These are phyloP conservation scores for Brachionus paranguensis DNA, from an alignment of 1,140 invertebrate species.

Conservation along the genomic window DNA sequence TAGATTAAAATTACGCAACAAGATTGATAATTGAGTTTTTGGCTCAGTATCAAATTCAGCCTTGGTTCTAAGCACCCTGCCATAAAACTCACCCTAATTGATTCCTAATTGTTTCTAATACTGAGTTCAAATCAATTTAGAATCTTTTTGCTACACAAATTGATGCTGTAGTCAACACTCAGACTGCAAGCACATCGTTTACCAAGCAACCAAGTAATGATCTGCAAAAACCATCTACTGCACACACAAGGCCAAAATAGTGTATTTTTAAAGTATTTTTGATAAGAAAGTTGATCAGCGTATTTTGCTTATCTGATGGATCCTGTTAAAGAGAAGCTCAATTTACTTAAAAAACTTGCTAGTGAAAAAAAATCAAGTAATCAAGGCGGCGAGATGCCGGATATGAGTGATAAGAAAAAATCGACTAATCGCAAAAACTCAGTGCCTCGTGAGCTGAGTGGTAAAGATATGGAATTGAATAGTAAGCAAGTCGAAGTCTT, in stretches of 20 bases:
- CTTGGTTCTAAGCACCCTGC: not conserved
- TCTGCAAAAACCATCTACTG: not conserved
- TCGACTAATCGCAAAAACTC: not conserved
- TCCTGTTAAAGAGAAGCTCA: constrained; percentile 38
- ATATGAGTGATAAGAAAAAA: constrained; percentile 12
- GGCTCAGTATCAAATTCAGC: not conserved
- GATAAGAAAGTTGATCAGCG: not conserved
- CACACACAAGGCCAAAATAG: not conserved
- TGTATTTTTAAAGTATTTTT: not conserved
- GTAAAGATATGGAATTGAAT: not conserved
- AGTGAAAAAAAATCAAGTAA: constrained; percentile 32
- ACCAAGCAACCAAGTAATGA: not conserved
- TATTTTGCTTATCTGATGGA: constrained; percentile 22
- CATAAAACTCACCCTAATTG: not conserved
- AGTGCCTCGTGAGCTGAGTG: not conserved
- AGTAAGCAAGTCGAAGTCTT: not conserved
- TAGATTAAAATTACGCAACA: not conserved
- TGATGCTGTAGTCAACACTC: not conserved
- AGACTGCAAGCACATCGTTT: constrained; percentile 2
- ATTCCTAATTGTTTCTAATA: constrained; percentile 11
- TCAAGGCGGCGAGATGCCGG: not conserved
- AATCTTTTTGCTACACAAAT: not conserved
- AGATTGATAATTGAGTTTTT: not conserved
- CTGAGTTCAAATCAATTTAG: not conserved
- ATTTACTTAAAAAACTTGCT: constrained; percentile 39